A percentile compares a stretch with the other conserved stretches of the same genome.
Evolutionary conservation across 2,113 vertebrate species (phyloP).

Genomic region (Lanius collurio): DNA sequence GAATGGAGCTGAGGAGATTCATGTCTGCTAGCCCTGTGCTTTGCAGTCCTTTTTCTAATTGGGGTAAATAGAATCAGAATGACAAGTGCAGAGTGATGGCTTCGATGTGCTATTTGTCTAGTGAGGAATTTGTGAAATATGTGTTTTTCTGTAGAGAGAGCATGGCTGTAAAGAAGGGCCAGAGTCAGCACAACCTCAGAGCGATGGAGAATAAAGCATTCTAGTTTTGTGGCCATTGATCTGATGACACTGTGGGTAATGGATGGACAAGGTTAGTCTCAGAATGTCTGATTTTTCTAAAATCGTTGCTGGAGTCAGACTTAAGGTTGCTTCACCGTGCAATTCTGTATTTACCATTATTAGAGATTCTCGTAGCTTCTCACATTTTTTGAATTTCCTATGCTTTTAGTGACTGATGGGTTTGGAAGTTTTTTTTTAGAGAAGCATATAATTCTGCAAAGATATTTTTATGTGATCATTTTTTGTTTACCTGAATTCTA

Average conservation of each 20-base stretch:
- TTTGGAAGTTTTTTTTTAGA: constrained; percentile 16
- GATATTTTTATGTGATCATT: constrained; percentile 18
- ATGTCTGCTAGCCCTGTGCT: constrained; percentile 17
- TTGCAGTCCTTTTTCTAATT: constrained; percentile 42
- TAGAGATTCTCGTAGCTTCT: not conserved
- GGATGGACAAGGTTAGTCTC: constrained; percentile 61
- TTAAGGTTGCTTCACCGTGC: constrained; percentile 32
- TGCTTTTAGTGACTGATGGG: constrained; percentile 8
- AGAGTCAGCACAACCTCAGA: constrained; percentile 66
- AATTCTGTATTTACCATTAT: constrained; percentile 14
- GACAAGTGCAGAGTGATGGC: constrained; percentile 48
- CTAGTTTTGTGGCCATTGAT: constrained; percentile 67
- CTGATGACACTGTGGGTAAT: constrained; percentile 65
- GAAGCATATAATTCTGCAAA: constrained; percentile 7
- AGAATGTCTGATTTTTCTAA: constrained; percentile 64
- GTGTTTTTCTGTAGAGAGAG: constrained; percentile 60
- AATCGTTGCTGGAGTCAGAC: constrained; percentile 54
- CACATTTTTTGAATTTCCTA: constrained; percentile 36
- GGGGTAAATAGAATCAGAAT: constrained; percentile 38
- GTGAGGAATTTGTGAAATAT: constrained; percentile 62
- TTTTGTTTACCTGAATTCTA: constrained; percentile 44
- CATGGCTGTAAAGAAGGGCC: constrained; percentile 64
- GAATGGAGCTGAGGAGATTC: not conserved
- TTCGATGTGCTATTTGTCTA: constrained; percentile 53
- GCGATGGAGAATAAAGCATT: constrained; percentile 63